These are phyloP conservation scores for Ischnura elegans DNA, from an alignment of 2,888 invertebrate genomes.

Conservation along the genomic window DNA sequence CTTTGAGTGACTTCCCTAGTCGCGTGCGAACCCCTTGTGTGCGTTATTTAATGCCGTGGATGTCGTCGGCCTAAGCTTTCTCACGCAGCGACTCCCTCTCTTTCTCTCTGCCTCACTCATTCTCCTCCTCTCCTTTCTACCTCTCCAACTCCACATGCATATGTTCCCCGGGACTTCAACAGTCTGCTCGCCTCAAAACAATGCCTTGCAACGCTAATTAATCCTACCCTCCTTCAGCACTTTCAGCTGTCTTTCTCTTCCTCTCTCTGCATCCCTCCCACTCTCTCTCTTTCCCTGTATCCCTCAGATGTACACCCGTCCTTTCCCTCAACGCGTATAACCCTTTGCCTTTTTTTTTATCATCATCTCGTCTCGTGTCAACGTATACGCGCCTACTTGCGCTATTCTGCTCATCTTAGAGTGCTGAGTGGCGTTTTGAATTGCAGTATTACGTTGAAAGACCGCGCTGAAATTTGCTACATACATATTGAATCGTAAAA, in stretches of 20 bases:
- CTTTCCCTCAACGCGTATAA: too few relatives aligned
- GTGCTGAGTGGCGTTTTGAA: too few relatives aligned
- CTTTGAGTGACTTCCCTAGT: background rate
- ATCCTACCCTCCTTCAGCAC: background rate
- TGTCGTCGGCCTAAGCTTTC: background rate
- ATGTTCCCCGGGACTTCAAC: background rate
- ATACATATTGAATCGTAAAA: too few relatives aligned
- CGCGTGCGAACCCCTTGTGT: background rate
- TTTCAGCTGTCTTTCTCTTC: background rate
- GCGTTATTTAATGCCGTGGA: background rate
- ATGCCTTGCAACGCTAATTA: slow-evolving; percentile 4
- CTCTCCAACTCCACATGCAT: background rate
- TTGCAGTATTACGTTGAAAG: too few relatives aligned
- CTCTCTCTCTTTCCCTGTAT: background rate
- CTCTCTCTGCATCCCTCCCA: background rate
- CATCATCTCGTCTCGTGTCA: too few relatives aligned
- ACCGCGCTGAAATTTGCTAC: too few relatives aligned
- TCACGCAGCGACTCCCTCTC: background rate
- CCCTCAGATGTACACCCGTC: background rate
- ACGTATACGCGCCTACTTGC: too few relatives aligned
- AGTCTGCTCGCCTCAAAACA: slow-evolving; percentile 6
- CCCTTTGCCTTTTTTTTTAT: too few relatives aligned
- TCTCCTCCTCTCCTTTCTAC: background rate
- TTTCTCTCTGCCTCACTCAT: background rate
- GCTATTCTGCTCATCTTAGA: too few relatives aligned